Conservation (phyloP, 2,797 vertebrate genomes). For the Kryptolebias ocellatus region DNA sequence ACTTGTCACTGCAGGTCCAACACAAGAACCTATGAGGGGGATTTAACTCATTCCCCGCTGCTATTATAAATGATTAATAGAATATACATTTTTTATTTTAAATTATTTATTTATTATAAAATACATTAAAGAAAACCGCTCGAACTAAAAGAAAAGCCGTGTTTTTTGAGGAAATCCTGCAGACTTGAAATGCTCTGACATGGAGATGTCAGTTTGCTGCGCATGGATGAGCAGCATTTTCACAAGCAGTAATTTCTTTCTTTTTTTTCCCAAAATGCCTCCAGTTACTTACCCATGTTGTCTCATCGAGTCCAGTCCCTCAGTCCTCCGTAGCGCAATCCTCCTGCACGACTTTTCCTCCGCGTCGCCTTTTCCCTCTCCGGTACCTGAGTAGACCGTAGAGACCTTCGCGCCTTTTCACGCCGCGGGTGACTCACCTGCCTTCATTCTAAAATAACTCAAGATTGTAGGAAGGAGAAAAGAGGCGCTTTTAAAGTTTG, state of each 20-base stretch:
- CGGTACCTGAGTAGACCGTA: conserved; percentile 40
- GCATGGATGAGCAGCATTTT: conserved; percentile 31
- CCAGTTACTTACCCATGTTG: conserved; percentile 74
- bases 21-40: conserved; percentile 5
- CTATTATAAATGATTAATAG: no score
- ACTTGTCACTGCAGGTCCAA: conserved; percentile 38
- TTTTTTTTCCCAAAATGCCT: conserved; percentile 4
- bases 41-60: conserved; percentile 5
- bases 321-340: conserved; percentile 64
- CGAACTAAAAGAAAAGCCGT: not conserved
- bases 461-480: not conserved
- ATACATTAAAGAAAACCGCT: not conserved
- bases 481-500: conserved; percentile 56
- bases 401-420: conserved; percentile 50
- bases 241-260: conserved; percentile 4
- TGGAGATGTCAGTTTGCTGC: conserved; percentile 9
- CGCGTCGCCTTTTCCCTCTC: conserved; percentile 37
- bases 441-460: conserved; percentile 46
- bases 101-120: not conserved
- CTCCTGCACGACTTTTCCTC: conserved; percentile 54
- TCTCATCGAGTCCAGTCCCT: conserved; percentile 67
- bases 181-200: conserved; percentile 14
- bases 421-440: conserved; percentile 65
- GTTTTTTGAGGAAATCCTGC: not conserved
- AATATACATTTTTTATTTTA: not conserved